phyloP scores from a whole-genome alignment of 2,888 invertebrate genomes.

The Tetramorium bicarinatum region DNA sequence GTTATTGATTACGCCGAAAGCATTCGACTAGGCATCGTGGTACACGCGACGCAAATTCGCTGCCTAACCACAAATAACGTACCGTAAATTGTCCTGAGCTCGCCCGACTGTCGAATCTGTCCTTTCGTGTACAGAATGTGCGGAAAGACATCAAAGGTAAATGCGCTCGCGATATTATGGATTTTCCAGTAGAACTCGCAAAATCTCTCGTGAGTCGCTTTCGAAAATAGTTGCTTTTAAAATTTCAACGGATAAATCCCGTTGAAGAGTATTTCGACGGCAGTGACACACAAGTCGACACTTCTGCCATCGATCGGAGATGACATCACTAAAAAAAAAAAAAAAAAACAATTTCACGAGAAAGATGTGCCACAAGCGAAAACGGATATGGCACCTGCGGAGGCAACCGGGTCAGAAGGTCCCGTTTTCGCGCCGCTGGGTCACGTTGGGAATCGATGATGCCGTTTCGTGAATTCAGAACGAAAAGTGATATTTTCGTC shows the following conservation, averaged over 20 bases:
- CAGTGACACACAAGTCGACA: slow-evolving; percentile 51
- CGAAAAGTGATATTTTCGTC: slow-evolving; percentile 15
- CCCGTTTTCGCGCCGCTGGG: slow-evolving; percentile 26
- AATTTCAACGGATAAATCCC: slow-evolving; percentile 56
- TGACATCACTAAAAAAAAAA: slow-evolving; percentile 53
- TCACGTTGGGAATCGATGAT: slow-evolving; percentile 53
- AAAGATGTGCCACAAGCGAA: background rate
- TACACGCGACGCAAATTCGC: background rate
- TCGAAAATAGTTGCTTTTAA: slow-evolving; percentile 10
- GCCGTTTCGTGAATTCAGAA: slow-evolving; percentile 20
- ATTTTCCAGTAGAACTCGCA: background rate
- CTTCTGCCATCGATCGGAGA: slow-evolving; percentile 38
- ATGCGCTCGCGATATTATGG: background rate
- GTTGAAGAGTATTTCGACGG: slow-evolving; percentile 34
- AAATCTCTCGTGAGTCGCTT: slow-evolving; percentile 9
- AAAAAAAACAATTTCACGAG: slow-evolving; percentile 52
- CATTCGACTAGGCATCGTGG: slow-evolving; percentile 22
- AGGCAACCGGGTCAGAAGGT: slow-evolving; percentile 43
- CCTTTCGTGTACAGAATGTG: background rate
- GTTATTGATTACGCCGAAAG: slow-evolving; percentile 43
- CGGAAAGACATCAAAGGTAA: background rate
- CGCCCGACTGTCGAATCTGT: background rate
- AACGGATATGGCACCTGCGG: slow-evolving; percentile 34
- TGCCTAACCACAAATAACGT: slow-evolving; percentile 18
- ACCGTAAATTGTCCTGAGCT: slow-evolving; percentile 19